Evolutionary conservation across 2,888 invertebrate genomes (phyloP).

Genomic region (Polymixis flavicincta): DNA sequence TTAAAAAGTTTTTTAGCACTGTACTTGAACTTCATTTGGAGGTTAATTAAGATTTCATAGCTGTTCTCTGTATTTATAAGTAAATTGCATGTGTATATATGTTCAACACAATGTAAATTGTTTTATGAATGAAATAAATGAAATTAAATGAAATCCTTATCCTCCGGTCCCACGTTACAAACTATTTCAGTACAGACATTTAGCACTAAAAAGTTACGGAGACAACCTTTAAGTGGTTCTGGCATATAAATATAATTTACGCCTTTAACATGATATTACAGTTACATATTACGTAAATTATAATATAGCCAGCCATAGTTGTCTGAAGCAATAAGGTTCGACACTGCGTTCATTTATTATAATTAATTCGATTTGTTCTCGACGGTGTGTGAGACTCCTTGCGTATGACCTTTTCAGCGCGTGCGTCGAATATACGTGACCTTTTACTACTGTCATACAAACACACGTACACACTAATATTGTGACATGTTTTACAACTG

Average conservation of each 20-base stretch:
- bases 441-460: constrained; percentile 46
- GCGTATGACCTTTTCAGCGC: constrained; percentile 54
- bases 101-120: too few species aligned
- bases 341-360: constrained; percentile 30
- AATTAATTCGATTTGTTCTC: constrained; percentile 45
- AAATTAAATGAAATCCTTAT: too few species aligned
- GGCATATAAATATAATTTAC: constrained; percentile 33
- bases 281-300: constrained; percentile 29
- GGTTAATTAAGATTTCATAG: too few species aligned
- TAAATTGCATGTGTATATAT: too few species aligned
- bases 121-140: too few species aligned
- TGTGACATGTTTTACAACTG: constrained; percentile 37
- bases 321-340: constrained; percentile 27
- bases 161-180: background rate
- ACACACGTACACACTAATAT: constrained; percentile 34
- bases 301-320: constrained; percentile 18
- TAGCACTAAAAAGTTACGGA: constrained; percentile 10
- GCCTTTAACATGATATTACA: constrained; percentile 23
- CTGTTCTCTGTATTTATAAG: too few species aligned
- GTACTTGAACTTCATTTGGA: too few species aligned
- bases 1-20: too few species aligned
- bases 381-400: constrained; percentile 28
- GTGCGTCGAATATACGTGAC: constrained; percentile 50
- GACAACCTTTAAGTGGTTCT: constrained; percentile 16
- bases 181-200: constrained; percentile 8